Conservation (phyloP, 1,140 invertebrate species). For the Papilio polyxenes region DNA sequence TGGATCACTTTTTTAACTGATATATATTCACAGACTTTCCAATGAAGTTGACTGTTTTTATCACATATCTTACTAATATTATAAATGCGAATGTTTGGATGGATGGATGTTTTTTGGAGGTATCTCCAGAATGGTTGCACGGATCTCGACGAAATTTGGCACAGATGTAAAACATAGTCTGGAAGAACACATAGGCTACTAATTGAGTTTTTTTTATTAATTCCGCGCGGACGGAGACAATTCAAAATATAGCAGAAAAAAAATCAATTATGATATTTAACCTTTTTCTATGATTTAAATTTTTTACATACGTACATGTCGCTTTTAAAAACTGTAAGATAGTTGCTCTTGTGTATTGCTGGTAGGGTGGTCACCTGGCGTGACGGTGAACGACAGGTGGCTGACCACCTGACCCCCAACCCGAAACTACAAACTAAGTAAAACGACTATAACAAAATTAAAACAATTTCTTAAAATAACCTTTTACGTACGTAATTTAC, state of each 20-base stretch:
- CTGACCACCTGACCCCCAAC: slow-evolving; percentile 52
- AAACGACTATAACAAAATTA: background rate
- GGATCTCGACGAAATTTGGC: too few species aligned
- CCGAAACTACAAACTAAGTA: slow-evolving; percentile 9
- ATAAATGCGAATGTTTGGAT: too few species aligned
- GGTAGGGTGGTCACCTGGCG: slow-evolving; percentile 60
- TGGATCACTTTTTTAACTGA: too few species aligned
- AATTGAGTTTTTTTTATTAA: too few species aligned
- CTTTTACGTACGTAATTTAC: background rate
- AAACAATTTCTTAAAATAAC: background rate
- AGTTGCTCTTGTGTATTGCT: slow-evolving; percentile 38
- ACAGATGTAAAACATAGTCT: too few species aligned
- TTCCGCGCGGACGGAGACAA: background rate
- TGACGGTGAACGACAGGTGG: slow-evolving; percentile 52
- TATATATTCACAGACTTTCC: too few species aligned
- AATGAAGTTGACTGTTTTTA: too few species aligned
- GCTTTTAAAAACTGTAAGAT: background rate
- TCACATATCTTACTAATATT: too few species aligned
- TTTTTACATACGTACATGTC: background rate
- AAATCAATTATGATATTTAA: background rate
- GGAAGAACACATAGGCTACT: too few species aligned
- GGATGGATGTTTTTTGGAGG: too few species aligned
- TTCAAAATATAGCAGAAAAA: background rate
- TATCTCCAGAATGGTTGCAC: too few species aligned
- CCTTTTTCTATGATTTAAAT: background rate